Evolutionary conservation across 1,140 invertebrate species (phyloP).

Genomic region (Dendrolimus punctatus): DNA sequence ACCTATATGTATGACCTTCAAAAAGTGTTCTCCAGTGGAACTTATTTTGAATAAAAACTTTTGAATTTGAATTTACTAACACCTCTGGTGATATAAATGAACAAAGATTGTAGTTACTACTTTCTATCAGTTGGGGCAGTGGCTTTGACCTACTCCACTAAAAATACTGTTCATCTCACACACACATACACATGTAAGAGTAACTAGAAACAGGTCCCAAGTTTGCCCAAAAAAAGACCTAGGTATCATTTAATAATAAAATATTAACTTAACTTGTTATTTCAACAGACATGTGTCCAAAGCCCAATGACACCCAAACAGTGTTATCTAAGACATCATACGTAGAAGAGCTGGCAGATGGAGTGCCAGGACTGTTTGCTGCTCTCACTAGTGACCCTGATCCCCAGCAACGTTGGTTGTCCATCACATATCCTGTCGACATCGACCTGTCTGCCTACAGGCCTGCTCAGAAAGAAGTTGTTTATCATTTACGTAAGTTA

Average conservation of each 20-base stretch:
- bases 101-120: no score
- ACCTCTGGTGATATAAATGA: no score
- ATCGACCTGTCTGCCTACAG: conserved; percentile 47
- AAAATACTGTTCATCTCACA: no score
- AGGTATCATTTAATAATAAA: neutral
- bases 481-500: conserved; percentile 79
- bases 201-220: no score
- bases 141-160: no score
- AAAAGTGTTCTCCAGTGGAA: no score
- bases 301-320: conserved; percentile 81
- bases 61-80: no score
- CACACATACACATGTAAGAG: no score
- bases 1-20: no score
- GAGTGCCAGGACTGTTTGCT: conserved; percentile 87
- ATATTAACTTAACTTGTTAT: conserved; percentile 3
- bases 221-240: no score
- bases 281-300: conserved; percentile 88
- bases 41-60: no score
- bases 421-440: conserved; percentile 85
- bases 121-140: no score
- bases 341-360: conserved; percentile 87
- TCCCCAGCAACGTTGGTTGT: conserved; percentile 80
- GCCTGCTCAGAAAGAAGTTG: conserved; percentile 76
- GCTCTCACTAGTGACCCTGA: conserved; percentile 87
- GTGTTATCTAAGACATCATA: conserved; percentile 86